A percentile compares a stretch with the other conserved stretches of the same genome.
phyloP scores from a whole-genome alignment of 2,888 invertebrate genomes.

The Barypeithes pellucidus region DNA sequence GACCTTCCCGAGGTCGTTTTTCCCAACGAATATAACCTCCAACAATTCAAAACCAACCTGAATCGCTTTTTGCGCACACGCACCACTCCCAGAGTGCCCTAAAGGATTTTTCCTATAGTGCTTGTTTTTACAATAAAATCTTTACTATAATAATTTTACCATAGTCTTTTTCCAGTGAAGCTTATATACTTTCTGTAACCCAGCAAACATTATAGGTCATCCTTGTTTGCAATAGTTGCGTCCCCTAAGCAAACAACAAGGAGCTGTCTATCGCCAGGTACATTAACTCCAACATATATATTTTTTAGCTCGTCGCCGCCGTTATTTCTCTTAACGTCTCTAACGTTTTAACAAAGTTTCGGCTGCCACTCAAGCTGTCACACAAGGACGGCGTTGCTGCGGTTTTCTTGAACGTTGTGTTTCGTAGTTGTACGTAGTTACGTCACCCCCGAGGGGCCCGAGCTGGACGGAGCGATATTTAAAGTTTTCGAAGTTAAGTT shows the following conservation, averaged over 20 bases:
- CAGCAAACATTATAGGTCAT: too few species aligned
- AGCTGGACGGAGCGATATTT: conserved; percentile 51
- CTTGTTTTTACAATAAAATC: too few species aligned
- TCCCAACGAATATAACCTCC: too few species aligned
- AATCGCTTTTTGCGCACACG: too few species aligned
- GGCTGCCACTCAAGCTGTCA: conserved; percentile 53
- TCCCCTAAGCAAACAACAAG: not conserved
- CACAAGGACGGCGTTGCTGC: conserved; percentile 48
- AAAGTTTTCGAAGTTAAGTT: conserved; percentile 47
- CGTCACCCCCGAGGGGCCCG: conserved; percentile 42
- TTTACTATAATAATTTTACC: too few species aligned
- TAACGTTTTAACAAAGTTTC: conserved; percentile 52
- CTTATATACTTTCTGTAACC: too few species aligned
- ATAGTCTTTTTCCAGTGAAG: too few species aligned
- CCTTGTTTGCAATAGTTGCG: too few species aligned
- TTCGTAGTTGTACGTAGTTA: conserved; percentile 51
- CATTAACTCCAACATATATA: conserved; percentile 16
- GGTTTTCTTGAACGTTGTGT: conserved; percentile 52
- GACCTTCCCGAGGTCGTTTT: too few species aligned
- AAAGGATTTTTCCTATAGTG: too few species aligned
- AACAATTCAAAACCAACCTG: too few species aligned
- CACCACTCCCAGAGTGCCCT: too few species aligned
- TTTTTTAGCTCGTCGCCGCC: conserved; percentile 9
- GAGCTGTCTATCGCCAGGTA: not conserved
- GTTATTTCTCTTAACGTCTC: conserved; percentile 25